A percentile compares a stretch with the other conserved stretches of the same genome.
Evolutionary conservation across 2,797 vertebrate species (phyloP).

Genomic region (Mormyrus hasselquistii): DNA sequence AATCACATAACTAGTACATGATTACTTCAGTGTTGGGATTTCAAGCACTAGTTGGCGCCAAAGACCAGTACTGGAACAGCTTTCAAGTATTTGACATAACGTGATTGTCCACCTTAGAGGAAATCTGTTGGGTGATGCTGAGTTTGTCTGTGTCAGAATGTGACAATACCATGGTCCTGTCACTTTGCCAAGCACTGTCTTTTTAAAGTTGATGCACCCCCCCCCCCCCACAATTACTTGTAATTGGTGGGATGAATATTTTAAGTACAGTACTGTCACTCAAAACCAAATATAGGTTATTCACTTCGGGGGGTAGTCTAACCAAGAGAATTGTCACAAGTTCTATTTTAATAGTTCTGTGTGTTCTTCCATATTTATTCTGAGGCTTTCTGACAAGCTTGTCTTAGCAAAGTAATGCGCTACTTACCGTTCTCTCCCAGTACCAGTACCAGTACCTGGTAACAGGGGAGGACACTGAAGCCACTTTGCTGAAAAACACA

Average conservation of each 20-base stretch:
- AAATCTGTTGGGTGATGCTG: background rate
- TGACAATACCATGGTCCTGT: background rate
- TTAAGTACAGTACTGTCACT: background rate
- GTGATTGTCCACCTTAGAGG: background rate
- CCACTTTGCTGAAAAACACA: background rate
- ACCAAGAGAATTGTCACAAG: background rate
- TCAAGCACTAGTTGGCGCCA: constrained; percentile 7
- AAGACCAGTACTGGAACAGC: constrained; percentile 13
- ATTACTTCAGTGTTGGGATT: background rate
- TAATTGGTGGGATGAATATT: background rate
- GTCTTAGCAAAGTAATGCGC: background rate
- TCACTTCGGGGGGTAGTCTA: background rate
- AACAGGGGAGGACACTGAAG: background rate
- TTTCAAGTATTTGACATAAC: background rate
- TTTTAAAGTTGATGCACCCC: background rate
- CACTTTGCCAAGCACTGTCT: constrained; percentile 11
- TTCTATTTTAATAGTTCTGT: background rate
- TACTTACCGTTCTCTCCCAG: background rate
- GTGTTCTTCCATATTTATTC: background rate
- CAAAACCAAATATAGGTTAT: background rate
- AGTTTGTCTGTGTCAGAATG: background rate
- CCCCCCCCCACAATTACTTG: background rate
- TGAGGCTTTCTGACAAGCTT: background rate
- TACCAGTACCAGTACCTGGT: background rate
- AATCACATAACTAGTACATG: background rate